Evolutionary conservation across 2,888 invertebrate species (phyloP).

Genomic region (Apantesis nais): DNA sequence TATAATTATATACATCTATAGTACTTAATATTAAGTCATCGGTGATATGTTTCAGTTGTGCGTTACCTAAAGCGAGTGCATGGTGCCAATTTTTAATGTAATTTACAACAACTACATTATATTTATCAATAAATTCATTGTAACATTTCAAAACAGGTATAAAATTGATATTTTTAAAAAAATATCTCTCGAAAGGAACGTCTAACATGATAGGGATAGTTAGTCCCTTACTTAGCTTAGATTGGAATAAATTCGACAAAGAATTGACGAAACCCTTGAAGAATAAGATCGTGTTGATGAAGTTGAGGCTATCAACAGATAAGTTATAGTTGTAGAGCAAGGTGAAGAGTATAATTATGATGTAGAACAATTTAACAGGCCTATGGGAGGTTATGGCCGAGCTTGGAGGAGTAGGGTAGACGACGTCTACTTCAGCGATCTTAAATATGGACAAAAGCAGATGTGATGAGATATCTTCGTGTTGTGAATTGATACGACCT

Average conservation of each 20-base stretch:
- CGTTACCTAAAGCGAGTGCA: conserved; percentile 80
- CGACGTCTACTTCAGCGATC: conserved; percentile 95
- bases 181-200: conserved; percentile 73
- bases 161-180: conserved; percentile 69
- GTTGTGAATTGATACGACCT: conserved; percentile 93
- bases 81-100: conserved; percentile 65
- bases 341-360: conserved; percentile 65
- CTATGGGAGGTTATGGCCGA: conserved; percentile 71
- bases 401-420: conserved; percentile 89
- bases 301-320: conserved; percentile 15
- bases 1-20: conserved; percentile 75
- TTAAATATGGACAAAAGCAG: conserved; percentile 95
- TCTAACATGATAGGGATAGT: conserved; percentile 52
- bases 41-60: conserved; percentile 72
- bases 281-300: conserved; percentile 46
- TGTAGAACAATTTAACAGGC: conserved; percentile 64
- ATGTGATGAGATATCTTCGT: conserved; percentile 94
- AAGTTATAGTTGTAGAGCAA: conserved; percentile 63
- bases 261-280: conserved; percentile 69
- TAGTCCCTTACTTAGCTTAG: conserved; percentile 48
- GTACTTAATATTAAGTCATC: conserved; percentile 64
- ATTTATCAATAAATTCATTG: conserved; percentile 73
- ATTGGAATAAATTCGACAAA: conserved; percentile 73
- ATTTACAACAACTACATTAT: conserved; percentile 68
- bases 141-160: conserved; percentile 77